Percentiles rank a stretch among this genome's conserved stretches.
phyloP scores from a whole-genome alignment of 1,140 invertebrate species.

The Amyelois transitella region DNA sequence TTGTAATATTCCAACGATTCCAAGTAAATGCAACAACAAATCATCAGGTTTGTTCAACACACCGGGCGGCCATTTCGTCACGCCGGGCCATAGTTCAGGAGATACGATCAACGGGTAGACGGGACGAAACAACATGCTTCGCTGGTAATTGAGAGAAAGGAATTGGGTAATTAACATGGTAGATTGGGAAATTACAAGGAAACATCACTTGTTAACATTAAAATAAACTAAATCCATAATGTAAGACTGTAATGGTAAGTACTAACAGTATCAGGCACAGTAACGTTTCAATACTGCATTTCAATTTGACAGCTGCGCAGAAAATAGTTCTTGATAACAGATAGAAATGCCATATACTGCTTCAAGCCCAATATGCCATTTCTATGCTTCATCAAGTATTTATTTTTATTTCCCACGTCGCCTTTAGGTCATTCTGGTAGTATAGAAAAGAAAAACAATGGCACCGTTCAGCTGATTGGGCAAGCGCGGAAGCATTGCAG shows the following conservation, averaged over 20 bases:
- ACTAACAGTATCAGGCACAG: too few species aligned
- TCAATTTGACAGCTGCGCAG: too few species aligned
- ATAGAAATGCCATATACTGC: too few species aligned
- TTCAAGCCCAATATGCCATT: too few species aligned
- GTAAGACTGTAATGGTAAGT: too few species aligned
- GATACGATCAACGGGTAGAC: neutral
- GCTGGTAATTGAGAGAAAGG: neutral
- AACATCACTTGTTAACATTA: neutral
- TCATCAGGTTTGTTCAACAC: neutral
- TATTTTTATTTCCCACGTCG: neutral
- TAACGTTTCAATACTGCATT: too few species aligned
- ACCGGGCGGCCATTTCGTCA: neutral
- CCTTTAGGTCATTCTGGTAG: neutral
- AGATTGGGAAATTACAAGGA: neutral
- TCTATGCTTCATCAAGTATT: too few species aligned
- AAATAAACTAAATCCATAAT: too few species aligned
- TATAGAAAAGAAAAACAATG: neutral
- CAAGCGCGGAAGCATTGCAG: slow-evolving; percentile 33
- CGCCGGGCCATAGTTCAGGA: neutral
- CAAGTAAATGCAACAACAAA: neutral
- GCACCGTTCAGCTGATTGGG: slow-evolving; percentile 15
- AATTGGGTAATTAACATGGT: neutral
- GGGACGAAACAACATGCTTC: neutral
- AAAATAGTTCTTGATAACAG: too few species aligned
- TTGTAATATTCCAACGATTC: neutral